A percentile compares a stretch with the other conserved stretches of the same genome.
phyloP scores from a whole-genome alignment of 2,797 vertebrate genomes.

The Cirrhinus molitorella region DNA sequence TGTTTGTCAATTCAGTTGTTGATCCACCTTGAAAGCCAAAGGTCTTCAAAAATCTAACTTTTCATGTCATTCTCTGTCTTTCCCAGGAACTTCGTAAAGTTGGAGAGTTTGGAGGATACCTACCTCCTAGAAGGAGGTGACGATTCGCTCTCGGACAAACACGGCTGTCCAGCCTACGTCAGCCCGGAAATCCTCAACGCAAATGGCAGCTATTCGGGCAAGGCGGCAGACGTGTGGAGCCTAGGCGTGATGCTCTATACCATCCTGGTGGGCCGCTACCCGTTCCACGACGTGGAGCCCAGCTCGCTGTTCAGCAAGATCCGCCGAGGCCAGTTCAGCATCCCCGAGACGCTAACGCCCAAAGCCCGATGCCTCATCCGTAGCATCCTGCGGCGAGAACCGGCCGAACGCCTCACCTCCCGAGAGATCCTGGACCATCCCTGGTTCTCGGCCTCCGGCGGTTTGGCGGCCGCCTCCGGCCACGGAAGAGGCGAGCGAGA shows the following conservation, averaged over 20 bases:
- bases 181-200: slow-evolving; percentile 99
- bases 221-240: slow-evolving; percentile 98
- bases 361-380: slow-evolving; percentile 99
- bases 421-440: slow-evolving; percentile 98
- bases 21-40: too few relatives aligned
- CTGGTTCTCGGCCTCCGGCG: slow-evolving; percentile 90
- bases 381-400: slow-evolving; percentile 95
- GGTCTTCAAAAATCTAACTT: not conserved
- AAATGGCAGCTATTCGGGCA: slow-evolving; percentile 97
- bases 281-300: slow-evolving; percentile 98
- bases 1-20: not conserved
- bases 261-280: slow-evolving; percentile 98
- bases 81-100: slow-evolving; percentile 90
- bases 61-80: not conserved
- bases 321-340: slow-evolving; percentile 97
- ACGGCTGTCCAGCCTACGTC: slow-evolving; percentile 98
- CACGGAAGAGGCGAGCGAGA: slow-evolving; percentile 87
- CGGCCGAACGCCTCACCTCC: slow-evolving; percentile 95
- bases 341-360: slow-evolving; percentile 97
- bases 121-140: slow-evolving; percentile 92
- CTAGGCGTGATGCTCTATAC: slow-evolving; percentile 99
- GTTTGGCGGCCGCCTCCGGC: slow-evolving; percentile 79
- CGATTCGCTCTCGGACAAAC: slow-evolving; percentile 97
- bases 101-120: slow-evolving; percentile 97
- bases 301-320: slow-evolving; percentile 98